Evolutionary conservation across 2,797 vertebrate genomes (phyloP).

Genomic region (Pitangus sulphuratus): DNA sequence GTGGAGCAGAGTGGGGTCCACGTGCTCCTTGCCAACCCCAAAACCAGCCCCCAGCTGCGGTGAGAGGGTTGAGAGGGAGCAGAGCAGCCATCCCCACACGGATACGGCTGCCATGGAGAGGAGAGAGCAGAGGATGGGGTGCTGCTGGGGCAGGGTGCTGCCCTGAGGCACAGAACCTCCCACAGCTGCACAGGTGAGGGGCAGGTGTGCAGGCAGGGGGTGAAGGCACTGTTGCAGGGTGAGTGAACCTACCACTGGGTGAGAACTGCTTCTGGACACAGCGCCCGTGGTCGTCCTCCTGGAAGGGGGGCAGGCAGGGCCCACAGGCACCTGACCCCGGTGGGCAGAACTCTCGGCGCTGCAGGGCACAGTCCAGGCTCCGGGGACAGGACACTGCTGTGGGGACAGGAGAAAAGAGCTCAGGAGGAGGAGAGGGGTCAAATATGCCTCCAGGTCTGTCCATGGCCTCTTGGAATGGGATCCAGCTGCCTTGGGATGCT

Average conservation of each 20-base stretch:
- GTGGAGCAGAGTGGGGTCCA: background rate
- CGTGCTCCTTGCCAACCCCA: fast-evolving
- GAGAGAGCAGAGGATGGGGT: background rate
- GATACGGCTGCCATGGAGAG: background rate
- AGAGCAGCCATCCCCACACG: fast-evolving
- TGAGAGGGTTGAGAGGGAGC: background rate
- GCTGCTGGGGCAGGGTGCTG: background rate
- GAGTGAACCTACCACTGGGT: constrained; percentile 70
- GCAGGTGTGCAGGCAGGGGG: background rate
- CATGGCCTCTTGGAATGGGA: background rate
- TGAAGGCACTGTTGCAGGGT: background rate
- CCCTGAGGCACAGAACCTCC: background rate
- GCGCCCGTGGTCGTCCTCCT: constrained; percentile 77
- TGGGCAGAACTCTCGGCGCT: constrained; percentile 82
- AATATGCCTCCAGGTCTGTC: fast-evolving
- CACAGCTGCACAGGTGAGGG: background rate
- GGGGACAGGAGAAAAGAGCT: background rate
- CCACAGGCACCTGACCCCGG: constrained; percentile 81
- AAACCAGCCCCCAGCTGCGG: background rate
- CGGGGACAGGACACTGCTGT: constrained; percentile 80
- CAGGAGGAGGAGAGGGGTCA: background rate
- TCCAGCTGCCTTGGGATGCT: fast-evolving
- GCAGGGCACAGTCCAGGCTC: constrained; percentile 86
- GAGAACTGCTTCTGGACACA: constrained; percentile 72
- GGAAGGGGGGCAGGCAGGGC: constrained; percentile 83